phyloP scores from a whole-genome alignment of 2,113 vertebrate species.

The Campylorhamphus procurvoides region DNA sequence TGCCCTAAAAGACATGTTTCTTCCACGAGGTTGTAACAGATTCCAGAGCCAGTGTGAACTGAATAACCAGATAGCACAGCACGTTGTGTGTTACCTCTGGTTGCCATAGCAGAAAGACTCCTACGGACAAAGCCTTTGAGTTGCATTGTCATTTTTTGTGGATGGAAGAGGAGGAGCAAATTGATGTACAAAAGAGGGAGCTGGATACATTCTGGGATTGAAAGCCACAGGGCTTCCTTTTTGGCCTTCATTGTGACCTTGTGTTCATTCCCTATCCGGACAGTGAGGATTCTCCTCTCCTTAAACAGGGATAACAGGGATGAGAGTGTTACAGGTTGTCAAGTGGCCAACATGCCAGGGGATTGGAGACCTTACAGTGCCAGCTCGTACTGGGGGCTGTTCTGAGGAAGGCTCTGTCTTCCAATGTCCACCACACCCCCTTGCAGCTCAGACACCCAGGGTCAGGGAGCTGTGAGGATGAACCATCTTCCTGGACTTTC shows the following conservation, averaged over 20 bases:
- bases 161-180: neutral
- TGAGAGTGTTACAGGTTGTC: neutral
- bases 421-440: neutral
- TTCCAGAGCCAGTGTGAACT: neutral
- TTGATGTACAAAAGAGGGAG: neutral
- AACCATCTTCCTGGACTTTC: constrained; percentile 35
- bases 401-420: neutral
- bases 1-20: neutral
- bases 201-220: neutral
- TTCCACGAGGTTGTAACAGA: neutral
- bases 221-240: neutral
- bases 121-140: neutral
- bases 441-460: neutral
- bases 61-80: neutral
- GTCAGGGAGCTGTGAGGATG: neutral
- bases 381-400: neutral
- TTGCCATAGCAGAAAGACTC: neutral
- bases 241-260: neutral
- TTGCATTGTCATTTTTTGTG: neutral
- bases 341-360: neutral
- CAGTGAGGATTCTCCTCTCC: neutral
- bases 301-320: neutral
- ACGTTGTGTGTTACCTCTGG: neutral
- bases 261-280: neutral
- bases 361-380: neutral